phyloP scores from a whole-genome alignment of 1,140 invertebrate genomes.

The Mycetomoellerius zeteki region DNA sequence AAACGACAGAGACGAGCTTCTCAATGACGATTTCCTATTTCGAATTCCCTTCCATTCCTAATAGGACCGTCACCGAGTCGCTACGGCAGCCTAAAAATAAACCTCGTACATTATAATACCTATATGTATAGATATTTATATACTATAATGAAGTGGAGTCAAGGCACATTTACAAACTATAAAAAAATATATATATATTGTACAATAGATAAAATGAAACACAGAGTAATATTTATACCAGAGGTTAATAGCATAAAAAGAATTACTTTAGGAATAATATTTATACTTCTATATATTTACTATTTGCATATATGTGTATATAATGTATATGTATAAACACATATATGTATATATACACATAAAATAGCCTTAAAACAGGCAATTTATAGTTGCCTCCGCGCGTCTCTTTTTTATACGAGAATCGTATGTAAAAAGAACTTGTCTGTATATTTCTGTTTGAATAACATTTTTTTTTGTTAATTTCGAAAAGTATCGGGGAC shows the following conservation, averaged over 20 bases:
- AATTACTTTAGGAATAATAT: conserved; percentile 78
- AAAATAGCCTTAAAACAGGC: conserved; percentile 32
- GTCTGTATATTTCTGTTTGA: neutral
- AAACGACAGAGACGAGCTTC: conserved; percentile 40
- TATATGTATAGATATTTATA: conserved; percentile 31
- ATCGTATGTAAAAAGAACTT: conserved; percentile 13
- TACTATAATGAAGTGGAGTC: conserved; percentile 37
- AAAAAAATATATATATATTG: conserved; percentile 41
- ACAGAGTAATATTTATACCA: conserved; percentile 74
- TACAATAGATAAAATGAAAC: conserved; percentile 48
- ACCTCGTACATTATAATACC: conserved; percentile 45
- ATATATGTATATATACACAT: too few species aligned
- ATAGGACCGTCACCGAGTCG: conserved; percentile 5
- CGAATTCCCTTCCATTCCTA: neutral
- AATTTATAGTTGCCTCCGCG: neutral
- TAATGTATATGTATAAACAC: too few species aligned
- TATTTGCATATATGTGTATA: conserved; percentile 40
- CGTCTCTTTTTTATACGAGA: conserved; percentile 14
- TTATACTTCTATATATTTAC: conserved; percentile 79
- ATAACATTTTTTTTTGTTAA: conserved; percentile 10
- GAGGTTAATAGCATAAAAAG: conserved; percentile 67
- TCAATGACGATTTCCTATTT: neutral
- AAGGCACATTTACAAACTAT: conserved; percentile 10
- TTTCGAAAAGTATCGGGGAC: neutral
- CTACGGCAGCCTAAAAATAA: conserved; percentile 51